Conservation (phyloP, 2,888 invertebrate genomes). For the Polyommatus iphigenia region DNA sequence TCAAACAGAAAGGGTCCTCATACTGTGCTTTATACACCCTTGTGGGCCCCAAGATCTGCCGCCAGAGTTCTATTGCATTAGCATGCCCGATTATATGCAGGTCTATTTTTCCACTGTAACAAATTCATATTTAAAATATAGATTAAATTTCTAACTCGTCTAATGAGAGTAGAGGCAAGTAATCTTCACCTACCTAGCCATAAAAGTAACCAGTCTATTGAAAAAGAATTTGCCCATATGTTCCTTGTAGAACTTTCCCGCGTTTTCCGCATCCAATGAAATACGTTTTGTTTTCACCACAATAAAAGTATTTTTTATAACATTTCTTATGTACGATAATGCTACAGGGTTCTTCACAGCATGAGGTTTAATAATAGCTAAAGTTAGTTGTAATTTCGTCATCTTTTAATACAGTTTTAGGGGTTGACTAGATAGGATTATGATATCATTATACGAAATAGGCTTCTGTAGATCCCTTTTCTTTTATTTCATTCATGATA, state of each 20-base stretch:
- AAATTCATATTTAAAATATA: neutral
- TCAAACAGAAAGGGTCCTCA: conserved; percentile 87
- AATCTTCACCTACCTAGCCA: conserved; percentile 82
- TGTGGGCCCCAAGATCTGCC: conserved; percentile 93
- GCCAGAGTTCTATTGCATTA: conserved; percentile 90
- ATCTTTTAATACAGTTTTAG: conserved; percentile 44
- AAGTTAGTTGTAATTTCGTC: conserved; percentile 84
- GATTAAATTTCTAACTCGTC: neutral
- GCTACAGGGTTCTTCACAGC: conserved; percentile 88
- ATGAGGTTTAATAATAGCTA: conserved; percentile 94
- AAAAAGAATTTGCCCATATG: conserved; percentile 92
- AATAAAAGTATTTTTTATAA: conserved; percentile 86
- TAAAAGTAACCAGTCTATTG: conserved; percentile 89
- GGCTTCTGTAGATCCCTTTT: neutral
- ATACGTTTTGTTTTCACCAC: conserved; percentile 85
- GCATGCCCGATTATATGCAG: conserved; percentile 88
- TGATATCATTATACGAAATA: neutral
- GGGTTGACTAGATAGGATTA: neutral
- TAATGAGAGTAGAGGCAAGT: neutral
- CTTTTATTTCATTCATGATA: neutral
- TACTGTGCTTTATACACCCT: conserved; percentile 91
- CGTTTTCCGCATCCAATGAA: conserved; percentile 81
- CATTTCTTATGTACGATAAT: conserved; percentile 83
- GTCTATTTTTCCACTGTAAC: conserved; percentile 88
- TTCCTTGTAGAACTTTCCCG: conserved; percentile 89